Conservation (phyloP, 2,797 vertebrate species). For the Ceyx erithaca region DNA sequence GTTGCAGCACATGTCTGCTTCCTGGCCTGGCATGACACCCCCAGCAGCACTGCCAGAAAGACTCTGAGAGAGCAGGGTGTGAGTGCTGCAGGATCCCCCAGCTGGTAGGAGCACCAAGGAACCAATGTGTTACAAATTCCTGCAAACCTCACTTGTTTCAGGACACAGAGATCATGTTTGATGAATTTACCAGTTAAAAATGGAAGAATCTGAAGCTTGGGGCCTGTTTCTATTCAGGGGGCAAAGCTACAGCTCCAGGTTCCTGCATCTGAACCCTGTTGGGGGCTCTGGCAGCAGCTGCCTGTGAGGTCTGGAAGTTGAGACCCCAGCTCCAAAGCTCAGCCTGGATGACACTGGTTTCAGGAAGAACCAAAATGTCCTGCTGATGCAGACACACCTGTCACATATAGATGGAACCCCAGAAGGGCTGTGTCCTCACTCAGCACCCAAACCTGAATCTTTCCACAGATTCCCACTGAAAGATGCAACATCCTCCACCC, state of each 20-base stretch:
- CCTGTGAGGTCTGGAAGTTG: not conserved
- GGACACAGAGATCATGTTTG: not conserved
- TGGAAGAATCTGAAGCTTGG: not conserved
- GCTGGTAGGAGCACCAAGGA: not conserved
- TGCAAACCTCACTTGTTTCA: not conserved
- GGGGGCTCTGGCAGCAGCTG: not conserved
- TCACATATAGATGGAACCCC: accelerated
- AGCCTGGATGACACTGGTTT: accelerated
- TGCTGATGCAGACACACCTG: not conserved
- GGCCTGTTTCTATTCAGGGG: not conserved
- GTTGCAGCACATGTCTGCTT: not conserved
- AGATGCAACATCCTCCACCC: not conserved
- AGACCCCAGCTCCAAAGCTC: not conserved
- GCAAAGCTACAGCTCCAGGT: not conserved
- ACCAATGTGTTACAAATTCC: not conserved
- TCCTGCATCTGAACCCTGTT: not conserved
- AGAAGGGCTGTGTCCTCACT: accelerated
- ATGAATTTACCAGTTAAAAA: not conserved
- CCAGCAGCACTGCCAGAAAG: not conserved
- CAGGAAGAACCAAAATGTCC: not conserved
- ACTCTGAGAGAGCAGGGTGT: not conserved
- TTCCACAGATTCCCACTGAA: not conserved
- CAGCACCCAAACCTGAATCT: not conserved
- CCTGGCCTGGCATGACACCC: not conserved
- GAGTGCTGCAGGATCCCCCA: constrained; percentile 11